Evolutionary conservation across 1,140 invertebrate species (phyloP).

Genomic region (Drosophila pectinifera): DNA sequence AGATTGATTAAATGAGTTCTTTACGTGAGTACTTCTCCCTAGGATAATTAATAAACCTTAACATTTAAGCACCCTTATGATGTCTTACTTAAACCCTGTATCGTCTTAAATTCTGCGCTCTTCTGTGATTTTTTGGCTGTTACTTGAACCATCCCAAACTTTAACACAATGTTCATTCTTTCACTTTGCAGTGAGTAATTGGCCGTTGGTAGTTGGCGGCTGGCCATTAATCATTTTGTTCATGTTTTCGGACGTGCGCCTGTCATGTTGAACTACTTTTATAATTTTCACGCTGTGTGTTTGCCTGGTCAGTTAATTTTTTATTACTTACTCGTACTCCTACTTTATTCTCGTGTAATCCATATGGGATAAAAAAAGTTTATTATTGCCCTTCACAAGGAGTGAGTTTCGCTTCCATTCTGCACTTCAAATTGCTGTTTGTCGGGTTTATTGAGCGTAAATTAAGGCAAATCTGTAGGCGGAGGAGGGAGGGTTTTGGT

Average conservation of each 20-base stretch:
- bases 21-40: not conserved
- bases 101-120: not conserved
- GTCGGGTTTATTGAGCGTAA: constrained; percentile 58
- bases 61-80: not conserved
- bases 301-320: constrained; percentile 57
- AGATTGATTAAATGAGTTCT: not conserved
- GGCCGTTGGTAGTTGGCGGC: constrained; percentile 36
- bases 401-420: constrained; percentile 19
- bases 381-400: constrained; percentile 16
- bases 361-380: constrained; percentile 35
- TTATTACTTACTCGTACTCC: constrained; percentile 27
- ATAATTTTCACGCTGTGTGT: constrained; percentile 66
- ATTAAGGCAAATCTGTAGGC: constrained; percentile 56
- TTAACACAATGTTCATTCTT: constrained; percentile 5
- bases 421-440: constrained; percentile 13
- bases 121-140: not conserved
- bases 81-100: not conserved
- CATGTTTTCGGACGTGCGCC: constrained; percentile 60
- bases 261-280: constrained; percentile 79
- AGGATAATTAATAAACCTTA: not conserved
- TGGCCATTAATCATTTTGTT: constrained; percentile 65
- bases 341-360: constrained; percentile 12
- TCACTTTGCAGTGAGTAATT: constrained; percentile 20
- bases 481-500: constrained; percentile 5
- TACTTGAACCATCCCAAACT: not conserved